Evolutionary conservation across 2,113 vertebrate species (phyloP), one percentile per base, ranked within the genome.

Genomic region (Tympanuchus pallidicinctus): DNA sequence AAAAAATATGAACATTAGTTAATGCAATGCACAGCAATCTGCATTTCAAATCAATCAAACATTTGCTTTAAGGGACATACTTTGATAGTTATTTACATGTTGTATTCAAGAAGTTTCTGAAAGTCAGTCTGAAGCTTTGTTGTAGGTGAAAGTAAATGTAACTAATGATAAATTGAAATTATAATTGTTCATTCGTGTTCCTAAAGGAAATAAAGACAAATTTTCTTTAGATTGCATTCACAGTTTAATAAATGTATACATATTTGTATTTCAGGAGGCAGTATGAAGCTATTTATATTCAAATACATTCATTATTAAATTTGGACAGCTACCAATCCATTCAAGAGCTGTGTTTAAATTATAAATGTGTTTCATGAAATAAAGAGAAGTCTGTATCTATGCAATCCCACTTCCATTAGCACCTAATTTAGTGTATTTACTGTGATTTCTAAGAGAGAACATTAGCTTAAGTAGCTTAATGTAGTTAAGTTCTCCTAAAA

Each of bases 231-330:
- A 88, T 64, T 89, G 42, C 45, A 82, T 85, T 93, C 79, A 86
- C 21, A 74, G 64, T 88, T 88, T 70, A 88, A 87, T 95, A 85
- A 87, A 90, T 82, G 77, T 57, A 32, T 32, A 27, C 76, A 61
- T 90, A 93, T 93, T 60, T 67, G 45, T 91, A 76, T 93, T 96
- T 96, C 87, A 95, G 85, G 25, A 93, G 66, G 79, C 80, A 92
- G 32, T 82, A 74, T 89, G 66, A 43, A 67, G 86, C 73, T 75
- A 92, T 95, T 94, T 94, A 87, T 92, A 94, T 96, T 92, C 91
- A 96, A 89, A 96, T 93, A n/a, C n/a, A 73, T 82, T 88, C 93
- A 59, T 92, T 95, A 81, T 96, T 93, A 93, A 87, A 95, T 88
- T 76, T 92, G 54, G 42, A 47, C 13, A 60, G 32, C 73, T 79